A percentile compares a stretch with the other conserved stretches of the same genome.
Evolutionary conservation across 2,888 invertebrate species (phyloP).

Genomic region (Pelosia muscerda): DNA sequence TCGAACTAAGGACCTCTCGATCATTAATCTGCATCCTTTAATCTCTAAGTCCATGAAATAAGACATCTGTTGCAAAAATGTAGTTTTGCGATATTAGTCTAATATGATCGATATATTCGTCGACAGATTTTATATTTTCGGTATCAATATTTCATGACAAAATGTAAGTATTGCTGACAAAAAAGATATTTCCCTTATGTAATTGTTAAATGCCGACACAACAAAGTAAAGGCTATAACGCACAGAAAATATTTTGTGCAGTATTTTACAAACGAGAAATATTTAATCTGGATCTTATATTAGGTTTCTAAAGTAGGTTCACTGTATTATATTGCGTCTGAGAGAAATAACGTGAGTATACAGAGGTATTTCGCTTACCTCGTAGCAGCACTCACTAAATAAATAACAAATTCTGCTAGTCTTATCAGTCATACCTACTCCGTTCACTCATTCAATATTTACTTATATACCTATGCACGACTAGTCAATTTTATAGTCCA

Average conservation of each 20-base stretch:
- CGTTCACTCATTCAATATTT: not conserved
- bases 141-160: too few relatives aligned
- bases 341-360: not conserved
- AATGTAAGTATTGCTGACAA: too few relatives aligned
- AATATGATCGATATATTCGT: too few relatives aligned
- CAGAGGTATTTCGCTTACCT: not conserved
- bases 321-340: slow-evolving; percentile 18
- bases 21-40: too few relatives aligned
- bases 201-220: not conserved
- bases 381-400: not conserved
- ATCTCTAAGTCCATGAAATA: too few relatives aligned
- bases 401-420: not conserved
- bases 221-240: not conserved
- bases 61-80: too few relatives aligned
- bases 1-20: too few relatives aligned
- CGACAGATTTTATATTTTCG: too few relatives aligned
- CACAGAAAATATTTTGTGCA: slow-evolving; percentile 24
- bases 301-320: slow-evolving; percentile 24
- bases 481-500: too few relatives aligned
- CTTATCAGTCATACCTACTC: too few relatives aligned
- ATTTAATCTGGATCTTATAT: slow-evolving; percentile 45
- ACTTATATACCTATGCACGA: too few relatives aligned
- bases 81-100: too few relatives aligned
- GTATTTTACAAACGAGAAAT: slow-evolving; percentile 28
- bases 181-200: not conserved